Percentiles rank a stretch among this genome's conserved stretches.
Evolutionary conservation across 2,888 invertebrate genomes (phyloP).

Genomic region (Mallateleia sp.): DNA sequence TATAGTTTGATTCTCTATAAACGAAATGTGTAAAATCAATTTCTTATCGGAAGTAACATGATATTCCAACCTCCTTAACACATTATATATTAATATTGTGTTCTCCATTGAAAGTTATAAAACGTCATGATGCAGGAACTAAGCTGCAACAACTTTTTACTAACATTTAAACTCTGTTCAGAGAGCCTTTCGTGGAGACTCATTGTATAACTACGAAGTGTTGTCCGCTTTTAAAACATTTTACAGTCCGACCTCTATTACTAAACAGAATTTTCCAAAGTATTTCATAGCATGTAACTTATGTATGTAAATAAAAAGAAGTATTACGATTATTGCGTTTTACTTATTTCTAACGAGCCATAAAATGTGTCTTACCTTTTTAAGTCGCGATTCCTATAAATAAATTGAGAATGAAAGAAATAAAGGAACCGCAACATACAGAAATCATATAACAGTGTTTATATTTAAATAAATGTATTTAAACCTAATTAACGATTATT

Average conservation of each 20-base stretch:
- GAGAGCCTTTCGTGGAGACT: constrained; percentile 16
- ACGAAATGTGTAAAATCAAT: no score
- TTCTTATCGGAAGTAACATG: no score
- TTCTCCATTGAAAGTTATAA: not conserved
- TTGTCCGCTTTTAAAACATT: constrained; percentile 50
- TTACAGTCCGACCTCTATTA: constrained; percentile 29
- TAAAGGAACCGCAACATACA: no score
- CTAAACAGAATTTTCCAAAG: constrained; percentile 39
- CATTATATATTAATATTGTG: constrained; percentile 13
- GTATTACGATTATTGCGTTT: no score
- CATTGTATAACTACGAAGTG: constrained; percentile 4
- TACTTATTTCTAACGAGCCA: no score
- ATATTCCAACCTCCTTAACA: not conserved
- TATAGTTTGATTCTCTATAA: no score
- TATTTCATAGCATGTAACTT: constrained; percentile 41
- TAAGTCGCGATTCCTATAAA: no score
- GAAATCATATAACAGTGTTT: not conserved
- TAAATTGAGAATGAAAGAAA: not conserved
- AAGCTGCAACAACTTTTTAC: constrained; percentile 5
- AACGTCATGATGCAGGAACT: constrained; percentile 1
- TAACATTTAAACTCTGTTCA: constrained; percentile 11
- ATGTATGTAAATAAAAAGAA: constrained; percentile 48
- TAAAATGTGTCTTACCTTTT: no score
- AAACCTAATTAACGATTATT: constrained; percentile 63
- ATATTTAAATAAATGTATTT: constrained; percentile 61